These are phyloP conservation scores for Pholis gunnellus DNA, from an alignment of 2,113 vertebrate species.

Conservation along the genomic window DNA sequence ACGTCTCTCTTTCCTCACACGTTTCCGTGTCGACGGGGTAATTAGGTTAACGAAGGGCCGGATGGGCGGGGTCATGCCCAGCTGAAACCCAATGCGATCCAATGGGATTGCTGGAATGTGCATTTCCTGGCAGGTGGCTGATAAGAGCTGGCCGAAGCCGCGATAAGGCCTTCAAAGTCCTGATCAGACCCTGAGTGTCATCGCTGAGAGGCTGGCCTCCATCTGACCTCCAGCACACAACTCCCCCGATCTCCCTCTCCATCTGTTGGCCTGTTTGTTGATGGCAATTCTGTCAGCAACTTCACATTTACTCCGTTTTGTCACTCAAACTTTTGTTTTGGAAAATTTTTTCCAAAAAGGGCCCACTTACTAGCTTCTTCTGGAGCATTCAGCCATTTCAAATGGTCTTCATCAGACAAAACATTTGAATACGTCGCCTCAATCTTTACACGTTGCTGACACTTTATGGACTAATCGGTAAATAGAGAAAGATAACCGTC, in stretches of 20 bases:
- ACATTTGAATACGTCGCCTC: background rate
- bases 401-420: constrained; percentile 1
- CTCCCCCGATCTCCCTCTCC: constrained; percentile 38
- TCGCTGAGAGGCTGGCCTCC: constrained; percentile 33
- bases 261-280: constrained; percentile 36
- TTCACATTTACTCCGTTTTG: background rate
- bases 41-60: constrained; percentile 69
- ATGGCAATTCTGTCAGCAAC: constrained; percentile 4
- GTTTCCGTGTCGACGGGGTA: constrained; percentile 50
- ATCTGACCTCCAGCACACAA: constrained; percentile 42
- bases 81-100: constrained; percentile 42
- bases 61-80: constrained; percentile 65
- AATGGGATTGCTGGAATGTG: constrained; percentile 61
- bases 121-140: constrained; percentile 60
- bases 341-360: background rate
- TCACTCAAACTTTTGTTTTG: background rate
- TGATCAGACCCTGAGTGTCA: constrained; percentile 17
- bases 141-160: constrained; percentile 51
- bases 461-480: background rate
- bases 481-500: background rate
- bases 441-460: background rate
- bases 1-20: constrained; percentile 13
- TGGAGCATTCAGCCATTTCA: background rate
- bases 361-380: background rate
- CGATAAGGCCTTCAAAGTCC: constrained; percentile 49